Conservation (phyloP, 2,797 vertebrate species). For the Heliangelus exortis region DNA sequence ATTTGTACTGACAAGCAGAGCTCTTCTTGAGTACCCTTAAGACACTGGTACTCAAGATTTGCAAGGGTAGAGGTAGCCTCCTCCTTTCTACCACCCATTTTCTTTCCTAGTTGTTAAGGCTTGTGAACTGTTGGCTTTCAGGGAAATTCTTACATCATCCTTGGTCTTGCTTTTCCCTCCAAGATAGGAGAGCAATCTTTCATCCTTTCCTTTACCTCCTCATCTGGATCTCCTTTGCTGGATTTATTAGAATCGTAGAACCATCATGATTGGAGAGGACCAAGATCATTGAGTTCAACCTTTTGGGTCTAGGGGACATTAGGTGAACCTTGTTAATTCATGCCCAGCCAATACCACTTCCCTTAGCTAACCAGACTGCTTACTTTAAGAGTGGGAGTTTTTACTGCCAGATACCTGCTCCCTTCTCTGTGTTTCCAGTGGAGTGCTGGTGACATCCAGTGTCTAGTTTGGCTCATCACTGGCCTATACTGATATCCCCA, state of each 20-base stretch:
- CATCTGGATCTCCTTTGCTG: neutral
- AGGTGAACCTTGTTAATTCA: neutral
- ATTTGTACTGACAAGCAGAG: neutral
- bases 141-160: neutral
- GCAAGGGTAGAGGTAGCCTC: neutral
- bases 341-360: neutral
- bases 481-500: constrained; percentile 6
- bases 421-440: constrained; percentile 32
- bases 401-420: constrained; percentile 52
- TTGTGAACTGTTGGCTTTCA: neutral
- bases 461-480: constrained; percentile 47
- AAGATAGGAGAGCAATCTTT: neutral
- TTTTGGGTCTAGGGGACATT: neutral
- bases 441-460: constrained; percentile 58
- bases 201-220: neutral
- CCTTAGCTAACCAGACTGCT: neutral
- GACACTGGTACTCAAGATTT: neutral
- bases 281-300: too few species aligned
- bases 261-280: too few species aligned
- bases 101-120: neutral
- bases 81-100: neutral
- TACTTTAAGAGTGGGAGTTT: constrained; percentile 57
- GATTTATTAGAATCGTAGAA: neutral
- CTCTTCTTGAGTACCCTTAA: neutral
- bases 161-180: neutral